Evolutionary conservation across 2,797 vertebrate genomes (phyloP).

Genomic region (Pipistrellus pipistrellus): DNA sequence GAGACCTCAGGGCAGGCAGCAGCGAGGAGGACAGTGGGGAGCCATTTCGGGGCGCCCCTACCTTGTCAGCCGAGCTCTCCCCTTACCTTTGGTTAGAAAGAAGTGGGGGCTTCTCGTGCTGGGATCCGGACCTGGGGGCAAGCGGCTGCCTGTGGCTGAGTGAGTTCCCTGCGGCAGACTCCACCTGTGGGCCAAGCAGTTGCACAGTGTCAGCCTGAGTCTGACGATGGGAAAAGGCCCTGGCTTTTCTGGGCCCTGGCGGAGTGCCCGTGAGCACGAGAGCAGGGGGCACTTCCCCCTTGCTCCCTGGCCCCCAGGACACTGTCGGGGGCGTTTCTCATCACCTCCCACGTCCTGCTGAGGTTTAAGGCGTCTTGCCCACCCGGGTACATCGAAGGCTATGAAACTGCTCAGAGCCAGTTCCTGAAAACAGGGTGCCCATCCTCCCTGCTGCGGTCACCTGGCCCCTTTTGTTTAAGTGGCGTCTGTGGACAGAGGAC

Average conservation of each 20-base stretch:
- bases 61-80: too few relatives aligned
- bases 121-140: conserved; percentile 62
- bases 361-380: neutral
- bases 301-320: too few relatives aligned
- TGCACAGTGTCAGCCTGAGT: neutral
- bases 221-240: neutral
- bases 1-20: neutral
- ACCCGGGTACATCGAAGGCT: neutral
- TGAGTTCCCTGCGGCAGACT: conserved; percentile 54
- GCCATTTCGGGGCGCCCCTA: too few relatives aligned
- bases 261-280: fast-evolving
- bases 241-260: neutral
- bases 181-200: conserved; percentile 79
- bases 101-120: neutral
- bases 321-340: fast-evolving
- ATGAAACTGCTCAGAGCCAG: neutral
- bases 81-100: conserved; percentile 78
- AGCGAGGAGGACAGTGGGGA: neutral
- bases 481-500: neutral
- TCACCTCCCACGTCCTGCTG: neutral
- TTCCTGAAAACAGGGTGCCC: neutral
- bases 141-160: neutral
- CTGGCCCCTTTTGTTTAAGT: neutral
- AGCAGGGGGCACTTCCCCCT: fast-evolving
- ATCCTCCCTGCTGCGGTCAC: neutral